Conservation (phyloP, 2,888 invertebrate genomes). For the Tyria jacobaeae region DNA sequence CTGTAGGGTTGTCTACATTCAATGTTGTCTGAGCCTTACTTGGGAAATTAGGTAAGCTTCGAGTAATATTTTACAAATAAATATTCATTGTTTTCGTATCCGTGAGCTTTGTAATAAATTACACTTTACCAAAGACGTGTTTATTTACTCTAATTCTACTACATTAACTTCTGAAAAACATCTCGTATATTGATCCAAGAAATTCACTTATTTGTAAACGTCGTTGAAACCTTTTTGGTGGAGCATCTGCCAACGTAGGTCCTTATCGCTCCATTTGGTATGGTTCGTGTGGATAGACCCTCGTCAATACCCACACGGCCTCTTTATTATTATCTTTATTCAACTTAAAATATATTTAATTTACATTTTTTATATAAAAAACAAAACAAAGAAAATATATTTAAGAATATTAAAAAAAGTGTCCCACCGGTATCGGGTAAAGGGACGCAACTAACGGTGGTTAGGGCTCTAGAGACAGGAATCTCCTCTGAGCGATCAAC, state of each 20-base stretch:
- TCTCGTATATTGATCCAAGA: conserved; percentile 3
- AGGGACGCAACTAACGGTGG: too few species aligned
- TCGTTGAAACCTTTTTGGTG: conserved; percentile 3
- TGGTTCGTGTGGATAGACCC: conserved; percentile 28
- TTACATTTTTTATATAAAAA: too few species aligned
- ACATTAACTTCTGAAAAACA: neutral
- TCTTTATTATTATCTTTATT: too few species aligned
- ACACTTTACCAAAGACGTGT: neutral
- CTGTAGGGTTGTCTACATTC: too few species aligned
- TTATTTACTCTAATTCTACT: neutral
- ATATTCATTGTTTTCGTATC: neutral
- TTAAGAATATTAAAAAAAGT: too few species aligned
- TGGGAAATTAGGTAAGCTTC: neutral
- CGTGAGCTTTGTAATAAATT: neutral
- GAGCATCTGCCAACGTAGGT: conserved; percentile 2
- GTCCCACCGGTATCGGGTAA: too few species aligned
- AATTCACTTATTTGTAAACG: conserved; percentile 4
- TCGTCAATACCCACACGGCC: conserved; percentile 28
- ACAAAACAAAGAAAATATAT: too few species aligned
- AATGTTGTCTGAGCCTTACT: neutral
- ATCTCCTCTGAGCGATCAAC: too few species aligned
- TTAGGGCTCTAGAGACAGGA: too few species aligned
- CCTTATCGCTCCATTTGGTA: conserved; percentile 24
- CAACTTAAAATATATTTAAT: too few species aligned
- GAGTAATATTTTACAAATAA: neutral